Percentiles rank a stretch among this genome's conserved stretches.
Conservation (phyloP, 2,113 vertebrate species). For the Rhabdornis inornatus region DNA sequence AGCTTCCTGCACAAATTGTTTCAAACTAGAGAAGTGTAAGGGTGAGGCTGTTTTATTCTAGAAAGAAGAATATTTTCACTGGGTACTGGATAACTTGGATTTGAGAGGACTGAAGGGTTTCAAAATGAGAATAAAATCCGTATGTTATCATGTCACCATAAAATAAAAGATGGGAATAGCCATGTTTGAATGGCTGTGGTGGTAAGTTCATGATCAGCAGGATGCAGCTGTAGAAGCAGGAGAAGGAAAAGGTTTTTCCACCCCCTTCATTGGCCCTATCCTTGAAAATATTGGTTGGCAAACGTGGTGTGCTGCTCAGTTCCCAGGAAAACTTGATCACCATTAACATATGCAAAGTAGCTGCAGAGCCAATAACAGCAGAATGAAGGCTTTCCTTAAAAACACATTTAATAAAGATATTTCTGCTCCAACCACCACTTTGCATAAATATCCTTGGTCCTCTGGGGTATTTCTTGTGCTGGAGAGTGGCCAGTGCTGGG, state of each 20-base stretch:
- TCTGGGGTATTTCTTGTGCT: constrained; percentile 2
- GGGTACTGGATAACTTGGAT: neutral
- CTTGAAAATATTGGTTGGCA: neutral
- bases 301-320: rapidly evolving
- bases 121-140: neutral
- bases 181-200: neutral
- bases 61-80: constrained; percentile 20
- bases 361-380: neutral
- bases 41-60: constrained; percentile 9
- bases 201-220: rapidly evolving
- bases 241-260: neutral
- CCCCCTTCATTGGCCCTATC: rapidly evolving
- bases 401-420: neutral
- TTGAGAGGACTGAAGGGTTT: neutral
- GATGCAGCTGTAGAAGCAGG: neutral
- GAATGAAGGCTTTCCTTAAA: neutral
- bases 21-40: neutral
- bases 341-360: neutral
- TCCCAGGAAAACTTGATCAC: neutral
- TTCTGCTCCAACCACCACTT: neutral
- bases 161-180: neutral
- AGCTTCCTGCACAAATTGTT: constrained; percentile 44
- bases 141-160: neutral
- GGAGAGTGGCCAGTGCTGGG: constrained; percentile 24
- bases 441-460: neutral